These are phyloP conservation scores for Ethmia dodecea DNA, from an alignment of 2,888 invertebrate species.

Conservation along the genomic window DNA sequence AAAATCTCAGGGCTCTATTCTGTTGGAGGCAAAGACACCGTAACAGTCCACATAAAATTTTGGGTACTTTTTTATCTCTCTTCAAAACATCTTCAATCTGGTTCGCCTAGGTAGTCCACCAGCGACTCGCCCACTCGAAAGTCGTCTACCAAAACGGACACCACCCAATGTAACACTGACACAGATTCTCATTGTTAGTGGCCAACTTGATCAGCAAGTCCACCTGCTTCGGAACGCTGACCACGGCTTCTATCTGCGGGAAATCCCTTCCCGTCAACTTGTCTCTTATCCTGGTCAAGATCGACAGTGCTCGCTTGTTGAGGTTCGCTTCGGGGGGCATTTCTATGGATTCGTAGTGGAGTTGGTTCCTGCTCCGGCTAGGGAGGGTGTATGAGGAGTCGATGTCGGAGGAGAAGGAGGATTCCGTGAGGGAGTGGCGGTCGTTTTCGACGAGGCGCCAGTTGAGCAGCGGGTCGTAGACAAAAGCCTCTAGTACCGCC, in stretches of 20 bases:
- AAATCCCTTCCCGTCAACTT: constrained; percentile 97
- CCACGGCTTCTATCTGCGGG: constrained; percentile 81
- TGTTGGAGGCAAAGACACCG: too few species aligned
- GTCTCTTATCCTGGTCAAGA: constrained; percentile 94
- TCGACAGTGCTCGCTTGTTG: constrained; percentile 94
- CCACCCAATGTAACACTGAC: constrained; percentile 99
- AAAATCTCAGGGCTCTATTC: too few species aligned
- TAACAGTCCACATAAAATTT: too few species aligned
- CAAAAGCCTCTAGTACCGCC: constrained; percentile 99
- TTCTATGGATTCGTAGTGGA: constrained; percentile 61
- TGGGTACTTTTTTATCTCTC: too few species aligned
- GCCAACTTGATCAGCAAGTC: constrained; percentile 96
- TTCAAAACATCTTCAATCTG: too few species aligned
- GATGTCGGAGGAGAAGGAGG: constrained; percentile 61
- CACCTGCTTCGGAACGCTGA: constrained; percentile 93
- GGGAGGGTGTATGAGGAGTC: constrained; percentile 59
- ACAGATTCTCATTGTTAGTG: constrained; percentile 98
- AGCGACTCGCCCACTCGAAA: too few species aligned
- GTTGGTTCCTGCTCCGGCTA: constrained; percentile 52
- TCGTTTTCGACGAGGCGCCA: constrained; percentile 86
- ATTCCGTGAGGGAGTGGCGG: constrained; percentile 55
- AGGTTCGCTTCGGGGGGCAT: constrained; percentile 85
- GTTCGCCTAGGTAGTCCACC: too few species aligned
- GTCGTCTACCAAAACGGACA: constrained; percentile 88
- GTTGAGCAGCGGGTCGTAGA: constrained; percentile 97